Evolutionary conservation across 1,140 invertebrate species (phyloP), one percentile per base, ranked within the genome.

Genomic region (Dinoponera quadriceps): DNA sequence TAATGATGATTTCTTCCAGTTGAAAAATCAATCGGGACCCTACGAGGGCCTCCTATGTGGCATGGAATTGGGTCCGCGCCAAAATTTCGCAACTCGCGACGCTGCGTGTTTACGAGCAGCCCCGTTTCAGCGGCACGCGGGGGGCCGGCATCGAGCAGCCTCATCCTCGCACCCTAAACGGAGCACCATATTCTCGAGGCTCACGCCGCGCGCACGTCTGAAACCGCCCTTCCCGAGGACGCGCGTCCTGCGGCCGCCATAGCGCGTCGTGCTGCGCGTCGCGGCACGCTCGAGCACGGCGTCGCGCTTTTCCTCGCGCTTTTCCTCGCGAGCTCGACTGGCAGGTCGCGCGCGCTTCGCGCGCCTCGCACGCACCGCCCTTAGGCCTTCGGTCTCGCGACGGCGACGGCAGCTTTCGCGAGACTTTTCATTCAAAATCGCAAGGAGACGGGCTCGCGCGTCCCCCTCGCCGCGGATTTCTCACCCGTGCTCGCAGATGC

Each of bases 361-460:
- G 16, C 44, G 13, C 38, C 18, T 18, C 20, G n/a, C 4, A 20
- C 27, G 27, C 33, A 18, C 14, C n/a, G 16, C 3, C 33, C 22
- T 13, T 14, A 9, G 7, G 0, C 0, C 3, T 0, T 44, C 29
- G 16, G 7, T 69, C 48, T 27, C 9, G 7, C 38, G 0, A 11
- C 14, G n/a, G 20, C 13, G 33, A 1, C 65, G 38, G 1, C 7
- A 13, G n/a, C 44, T 20, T 80, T 0, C 27, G 27, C n/a, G 44
- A 20, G 13, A 86, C 27, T 86, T 86, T 87, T 87, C 86, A 84
- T 86, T 87, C 85, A 80, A 87, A 20, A 68, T 78, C 33, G 4
- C 48, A 29, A 3, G 20, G 57, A 63, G 22, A 20, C 25, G n/a
- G n/a, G 2, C 11, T 33, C 27, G 14, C 11, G 5, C 14, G n/a